These are phyloP conservation scores for Synergus japonicus DNA, from an alignment of 2,888 invertebrate species.

Conservation along the genomic window DNA sequence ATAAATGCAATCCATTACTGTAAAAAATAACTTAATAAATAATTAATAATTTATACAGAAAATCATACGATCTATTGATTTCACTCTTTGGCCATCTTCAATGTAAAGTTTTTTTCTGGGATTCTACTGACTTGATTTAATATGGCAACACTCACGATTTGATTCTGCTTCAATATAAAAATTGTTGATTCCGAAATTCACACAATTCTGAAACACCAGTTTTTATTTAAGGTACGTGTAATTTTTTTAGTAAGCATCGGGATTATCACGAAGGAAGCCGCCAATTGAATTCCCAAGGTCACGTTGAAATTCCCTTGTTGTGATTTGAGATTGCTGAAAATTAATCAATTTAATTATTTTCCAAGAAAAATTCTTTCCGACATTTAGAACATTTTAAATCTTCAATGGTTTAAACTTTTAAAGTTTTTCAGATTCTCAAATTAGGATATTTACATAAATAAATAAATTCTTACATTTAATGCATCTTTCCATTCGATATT, in stretches of 20 bases:
- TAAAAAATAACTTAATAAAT: conserved; percentile 32
- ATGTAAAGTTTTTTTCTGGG: neutral
- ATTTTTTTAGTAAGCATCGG: conserved; percentile 64
- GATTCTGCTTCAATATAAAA: conserved; percentile 36
- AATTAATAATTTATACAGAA: conserved; percentile 19
- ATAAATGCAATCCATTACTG: neutral
- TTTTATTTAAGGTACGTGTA: neutral
- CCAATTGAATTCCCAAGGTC: conserved; percentile 70
- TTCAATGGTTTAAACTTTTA: neutral
- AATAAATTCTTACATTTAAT: conserved; percentile 73
- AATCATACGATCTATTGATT: conserved; percentile 32
- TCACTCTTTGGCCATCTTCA: conserved; percentile 51
- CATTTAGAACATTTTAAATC: neutral
- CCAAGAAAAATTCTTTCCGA: no score
- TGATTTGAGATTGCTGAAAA: conserved; percentile 71
- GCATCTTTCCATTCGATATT: conserved; percentile 79
- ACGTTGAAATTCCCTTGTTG: conserved; percentile 67
- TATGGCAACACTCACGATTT: conserved; percentile 45
- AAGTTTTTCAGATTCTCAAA: neutral
- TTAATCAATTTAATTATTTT: conserved; percentile 10
- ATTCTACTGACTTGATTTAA: conserved; percentile 41
- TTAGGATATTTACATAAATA: neutral
- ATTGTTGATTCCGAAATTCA: neutral
- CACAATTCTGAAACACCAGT: neutral
- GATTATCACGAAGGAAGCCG: conserved; percentile 71